Evolutionary conservation across 2,797 vertebrate species (phyloP), one percentile per base, ranked within the genome.

Genomic region (Parauchenoglanis punctatus): DNA sequence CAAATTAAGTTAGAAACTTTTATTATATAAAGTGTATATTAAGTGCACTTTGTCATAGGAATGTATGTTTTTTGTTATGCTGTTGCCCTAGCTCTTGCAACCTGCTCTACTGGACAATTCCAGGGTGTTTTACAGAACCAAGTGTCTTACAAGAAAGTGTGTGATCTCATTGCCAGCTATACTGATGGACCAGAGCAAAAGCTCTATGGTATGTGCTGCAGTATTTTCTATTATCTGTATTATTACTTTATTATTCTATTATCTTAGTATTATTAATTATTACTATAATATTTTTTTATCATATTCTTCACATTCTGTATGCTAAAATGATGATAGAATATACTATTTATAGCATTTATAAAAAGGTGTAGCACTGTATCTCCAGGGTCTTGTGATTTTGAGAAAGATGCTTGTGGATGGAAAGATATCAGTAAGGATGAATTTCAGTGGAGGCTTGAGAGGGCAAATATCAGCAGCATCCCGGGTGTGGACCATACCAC

Each of bases 401-500:
- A 96, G 87, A 73, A 81, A 63, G 87, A 94, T 91, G 73, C 89
- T 25, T 96, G 96, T 76, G 94, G 95, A 18, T 96, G 96, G 96
- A 93, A 83, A 7, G 25, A 92, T 81, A 86, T 2, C 20, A 93
- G 93, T 58, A 2, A 2, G 0, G 0, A 0, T 17, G 11, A 23
- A 2, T 91, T 91, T 81, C 3, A 0, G 8, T 96, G 96, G 96
- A 93, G 31, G 44, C 20, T 92, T 67, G 90, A 94, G 89, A 92
- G 91, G 91, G 96, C 93, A 86, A 96, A 96, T 67, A 61, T 94
- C 77, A 96, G 93, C 68, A 89, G 70, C 13, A 49, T 88, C 82
- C 96, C 96, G 49, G 96, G 94, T 83, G 28, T 82, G 15, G 96
- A 96, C 90, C 96, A 96, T 35, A 95, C 95, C 52, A 93, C 92